A percentile compares a stretch with the other conserved stretches of the same genome.
Evolutionary conservation across 2,113 vertebrate species (phyloP).

Genomic region (Calidris pugnax): DNA sequence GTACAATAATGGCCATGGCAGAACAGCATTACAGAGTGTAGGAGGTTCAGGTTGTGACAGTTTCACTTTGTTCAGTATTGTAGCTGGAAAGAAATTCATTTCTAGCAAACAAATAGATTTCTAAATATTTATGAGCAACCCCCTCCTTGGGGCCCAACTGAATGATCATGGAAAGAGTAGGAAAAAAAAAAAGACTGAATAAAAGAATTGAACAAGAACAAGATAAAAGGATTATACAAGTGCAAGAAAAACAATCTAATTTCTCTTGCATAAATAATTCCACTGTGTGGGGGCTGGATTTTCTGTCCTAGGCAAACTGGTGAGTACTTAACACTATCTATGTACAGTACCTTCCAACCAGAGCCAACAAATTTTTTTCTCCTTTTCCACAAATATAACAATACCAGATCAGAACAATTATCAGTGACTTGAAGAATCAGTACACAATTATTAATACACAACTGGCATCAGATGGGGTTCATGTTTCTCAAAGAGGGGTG

Average conservation of each 20-base stretch:
- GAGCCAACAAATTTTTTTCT: fast-evolving
- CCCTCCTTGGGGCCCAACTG: not conserved
- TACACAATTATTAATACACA: not conserved
- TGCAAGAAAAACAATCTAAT: not conserved
- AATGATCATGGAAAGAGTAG: not conserved
- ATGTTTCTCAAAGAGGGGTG: not conserved
- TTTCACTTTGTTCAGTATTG: not conserved
- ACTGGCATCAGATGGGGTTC: not conserved
- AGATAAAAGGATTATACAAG: not conserved
- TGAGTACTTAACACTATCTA: not conserved
- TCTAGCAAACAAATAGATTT: not conserved
- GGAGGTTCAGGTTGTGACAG: not conserved
- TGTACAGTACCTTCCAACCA: not conserved
- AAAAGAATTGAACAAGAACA: not conserved
- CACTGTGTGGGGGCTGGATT: not conserved
- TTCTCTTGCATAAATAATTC: not conserved
- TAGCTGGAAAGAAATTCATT: not conserved
- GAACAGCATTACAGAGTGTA: not conserved
- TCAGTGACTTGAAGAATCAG: not conserved
- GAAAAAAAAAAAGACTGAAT: not conserved
- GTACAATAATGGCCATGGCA: not conserved
- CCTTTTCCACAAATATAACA: not conserved
- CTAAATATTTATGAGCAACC: not conserved
- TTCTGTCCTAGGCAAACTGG: not conserved
- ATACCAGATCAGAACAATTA: not conserved